Evolutionary conservation across 2,797 vertebrate genomes (phyloP).

Genomic region (Setipinna tenuifilis): DNA sequence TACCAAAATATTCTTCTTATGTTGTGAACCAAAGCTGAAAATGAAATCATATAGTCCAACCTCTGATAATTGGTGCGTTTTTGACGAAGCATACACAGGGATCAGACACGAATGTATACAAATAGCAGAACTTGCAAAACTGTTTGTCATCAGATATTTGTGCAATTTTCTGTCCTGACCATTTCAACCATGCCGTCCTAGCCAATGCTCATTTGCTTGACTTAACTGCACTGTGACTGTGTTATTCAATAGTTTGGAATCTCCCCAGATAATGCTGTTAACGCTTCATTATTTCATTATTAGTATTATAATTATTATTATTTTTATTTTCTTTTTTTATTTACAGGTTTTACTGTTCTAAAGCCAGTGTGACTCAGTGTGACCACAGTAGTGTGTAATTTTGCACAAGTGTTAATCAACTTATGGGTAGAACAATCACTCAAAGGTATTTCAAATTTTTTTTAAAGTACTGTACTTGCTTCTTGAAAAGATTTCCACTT

Average conservation of each 20-base stretch:
- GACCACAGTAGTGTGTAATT: not conserved
- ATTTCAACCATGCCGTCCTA: not conserved
- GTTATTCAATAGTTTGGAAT: not conserved
- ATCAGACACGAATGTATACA: not conserved
- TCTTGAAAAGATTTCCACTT: not conserved
- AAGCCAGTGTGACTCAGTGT: not conserved
- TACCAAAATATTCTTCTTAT: not conserved
- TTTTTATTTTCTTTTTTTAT: not conserved
- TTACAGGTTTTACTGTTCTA: not conserved
- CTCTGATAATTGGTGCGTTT: not conserved
- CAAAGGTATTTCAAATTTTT: not conserved
- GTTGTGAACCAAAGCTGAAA: not conserved
- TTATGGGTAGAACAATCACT: not conserved
- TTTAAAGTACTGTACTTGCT: not conserved
- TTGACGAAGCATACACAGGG: not conserved
- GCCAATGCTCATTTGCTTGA: not conserved
- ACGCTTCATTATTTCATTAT: not conserved
- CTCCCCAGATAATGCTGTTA: not conserved
- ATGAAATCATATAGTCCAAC: not conserved
- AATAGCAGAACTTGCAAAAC: not conserved
- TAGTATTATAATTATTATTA: not conserved
- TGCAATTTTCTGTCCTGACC: not conserved
- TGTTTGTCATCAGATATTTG: not conserved
- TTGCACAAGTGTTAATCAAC: not conserved
- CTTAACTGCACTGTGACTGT: not conserved